A percentile compares a stretch with the other conserved stretches of the same genome.
phyloP scores from a whole-genome alignment of 2,797 vertebrate genomes.

The Rhynchonycteris naso region DNA sequence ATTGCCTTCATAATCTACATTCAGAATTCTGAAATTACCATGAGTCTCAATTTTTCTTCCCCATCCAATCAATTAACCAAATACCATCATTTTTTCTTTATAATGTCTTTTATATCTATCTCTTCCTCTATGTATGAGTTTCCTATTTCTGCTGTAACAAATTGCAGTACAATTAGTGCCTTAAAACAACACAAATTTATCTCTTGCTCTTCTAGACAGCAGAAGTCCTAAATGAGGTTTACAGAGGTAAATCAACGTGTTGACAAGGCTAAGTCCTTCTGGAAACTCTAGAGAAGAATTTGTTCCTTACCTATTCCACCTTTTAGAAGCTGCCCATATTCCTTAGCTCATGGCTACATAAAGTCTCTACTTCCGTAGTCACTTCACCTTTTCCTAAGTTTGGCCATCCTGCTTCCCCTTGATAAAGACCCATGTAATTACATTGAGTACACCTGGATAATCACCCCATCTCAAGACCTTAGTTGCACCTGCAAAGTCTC shows the following conservation, averaged over 20 bases:
- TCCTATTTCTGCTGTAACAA: not conserved
- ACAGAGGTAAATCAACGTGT: not conserved
- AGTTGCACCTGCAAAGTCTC: not conserved
- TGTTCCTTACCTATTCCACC: not conserved
- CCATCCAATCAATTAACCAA: not conserved
- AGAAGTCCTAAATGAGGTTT: not conserved
- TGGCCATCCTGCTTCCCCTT: not conserved
- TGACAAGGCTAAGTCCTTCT: not conserved
- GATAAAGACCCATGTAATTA: not conserved
- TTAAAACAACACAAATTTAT: not conserved
- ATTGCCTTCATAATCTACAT: not conserved
- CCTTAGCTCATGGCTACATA: not conserved
- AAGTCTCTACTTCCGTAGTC: not conserved
- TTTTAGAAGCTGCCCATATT: not conserved
- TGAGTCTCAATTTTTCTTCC: not conserved
- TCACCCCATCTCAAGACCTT: not conserved
- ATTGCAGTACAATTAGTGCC: not conserved
- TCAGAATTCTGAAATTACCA: not conserved
- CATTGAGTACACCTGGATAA: not conserved
- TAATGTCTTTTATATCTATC: not conserved
- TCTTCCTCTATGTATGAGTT: not conserved
- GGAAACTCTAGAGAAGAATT: not conserved
- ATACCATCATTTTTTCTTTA: not conserved
- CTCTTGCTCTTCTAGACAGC: not conserved
- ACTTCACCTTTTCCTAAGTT: not conserved